These are phyloP conservation scores for Drosophila neotestacea DNA, from an alignment of 2,888 invertebrate species.

Conservation along the genomic window DNA sequence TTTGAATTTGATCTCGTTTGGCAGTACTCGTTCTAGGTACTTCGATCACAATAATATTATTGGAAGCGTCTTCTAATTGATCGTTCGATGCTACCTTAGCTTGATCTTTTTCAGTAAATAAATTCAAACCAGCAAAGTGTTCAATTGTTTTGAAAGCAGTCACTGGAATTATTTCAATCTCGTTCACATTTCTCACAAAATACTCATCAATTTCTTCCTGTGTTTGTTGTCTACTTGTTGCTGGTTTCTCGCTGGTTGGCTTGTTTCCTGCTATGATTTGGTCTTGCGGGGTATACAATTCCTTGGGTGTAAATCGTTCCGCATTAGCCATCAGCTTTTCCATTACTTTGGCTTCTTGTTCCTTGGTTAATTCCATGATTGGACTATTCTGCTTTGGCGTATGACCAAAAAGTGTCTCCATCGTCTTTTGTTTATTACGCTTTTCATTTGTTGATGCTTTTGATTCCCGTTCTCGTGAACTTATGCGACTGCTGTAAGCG, in stretches of 20 bases:
- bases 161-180: neutral
- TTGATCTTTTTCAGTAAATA: constrained; percentile 3
- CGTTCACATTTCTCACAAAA: constrained; percentile 23
- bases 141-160: neutral
- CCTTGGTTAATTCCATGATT: neutral
- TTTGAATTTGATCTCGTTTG: neutral
- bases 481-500: constrained; percentile 30
- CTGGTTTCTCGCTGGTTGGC: neutral
- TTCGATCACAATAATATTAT: neutral
- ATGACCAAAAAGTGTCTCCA: constrained; percentile 15
- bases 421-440: neutral
- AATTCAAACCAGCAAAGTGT: constrained; percentile 28
- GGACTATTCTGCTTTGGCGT: constrained; percentile 8
- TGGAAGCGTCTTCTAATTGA: neutral
- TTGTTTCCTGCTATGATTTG: neutral
- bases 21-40: too few species aligned
- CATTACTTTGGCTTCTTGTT: neutral
- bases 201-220: constrained; percentile 5
- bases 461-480: constrained; percentile 8
- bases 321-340: constrained; percentile 15
- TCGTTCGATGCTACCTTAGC: neutral
- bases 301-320: constrained; percentile 3
- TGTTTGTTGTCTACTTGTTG: neutral
- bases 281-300: constrained; percentile 16
- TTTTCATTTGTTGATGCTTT: constrained; percentile 5